Base-by-base conservation (phyloP, 2,888 invertebrate species). In the Cheilosia scutellata region DNA sequence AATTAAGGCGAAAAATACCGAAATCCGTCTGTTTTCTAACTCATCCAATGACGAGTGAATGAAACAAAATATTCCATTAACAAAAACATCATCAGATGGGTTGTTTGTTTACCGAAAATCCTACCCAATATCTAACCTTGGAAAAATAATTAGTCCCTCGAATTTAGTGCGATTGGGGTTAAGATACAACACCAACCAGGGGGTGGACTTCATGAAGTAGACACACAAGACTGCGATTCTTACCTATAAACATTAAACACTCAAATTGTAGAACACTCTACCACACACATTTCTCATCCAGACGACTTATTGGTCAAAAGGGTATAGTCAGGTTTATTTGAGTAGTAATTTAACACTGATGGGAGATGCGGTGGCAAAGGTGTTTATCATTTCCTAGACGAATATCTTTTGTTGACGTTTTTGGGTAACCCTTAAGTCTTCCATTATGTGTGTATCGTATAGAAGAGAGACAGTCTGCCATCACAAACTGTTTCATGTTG, bases 81-180 rank as follows among this genome's bases (percentile, higher is more conserved):
- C 53, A 60, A 29, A 70, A 77, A 70, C 68, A 77, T 77, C 53
- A 77, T 77, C 60, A 42, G 77, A 68, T 62, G 77, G 68, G 77
- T 77, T 60, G 62, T 70, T 70, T 77, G 77, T 68, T 77, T 70
- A 77, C 77, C 77, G 20, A 62, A 77, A 77, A 70, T 77, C 70
- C 70, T 42, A 27, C 68, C 77, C 77, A 55, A 70, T 62, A 77
- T 62, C 49, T 62, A 55, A 77, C 77, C 70, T 70, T 62, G 62
- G 68, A 62, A 77, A 20, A 70, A 77, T 70, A 77, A 77, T 77
- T 62, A 70, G 60, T 77, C 77, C 47, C 37, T 55, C 70, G 60
- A 68, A 77, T 77, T 77, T 47, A 70, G 62, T 33, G 44, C 37
- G 68, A 70, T 70, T 70, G 44, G 53, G 77, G 68, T 77, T 62